phyloP scores from a whole-genome alignment of 2,113 vertebrate species.

The Entomyzon cyanotis region DNA sequence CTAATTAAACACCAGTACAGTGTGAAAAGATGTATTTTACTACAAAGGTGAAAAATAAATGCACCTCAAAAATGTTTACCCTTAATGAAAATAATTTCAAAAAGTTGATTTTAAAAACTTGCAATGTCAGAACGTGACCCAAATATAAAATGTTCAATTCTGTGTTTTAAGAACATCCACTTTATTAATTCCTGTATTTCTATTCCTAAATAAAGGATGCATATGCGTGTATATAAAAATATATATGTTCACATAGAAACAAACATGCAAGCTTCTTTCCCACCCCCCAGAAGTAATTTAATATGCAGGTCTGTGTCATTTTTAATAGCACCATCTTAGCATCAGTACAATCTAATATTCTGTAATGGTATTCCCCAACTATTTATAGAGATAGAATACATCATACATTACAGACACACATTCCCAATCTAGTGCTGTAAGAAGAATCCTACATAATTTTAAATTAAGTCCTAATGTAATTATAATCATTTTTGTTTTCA shows the following conservation, averaged over 20 bases:
- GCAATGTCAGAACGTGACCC: neutral
- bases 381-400: conserved; percentile 63
- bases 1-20: neutral
- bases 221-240: neutral
- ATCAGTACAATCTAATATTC: conserved; percentile 59
- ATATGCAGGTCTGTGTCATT: conserved; percentile 30
- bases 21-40: neutral
- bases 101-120: neutral
- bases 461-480: conserved; percentile 20
- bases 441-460: neutral
- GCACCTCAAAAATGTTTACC: neutral
- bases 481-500: conserved; percentile 19
- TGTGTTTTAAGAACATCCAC: neutral
- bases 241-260: neutral
- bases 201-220: neutral
- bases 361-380: conserved; percentile 70
- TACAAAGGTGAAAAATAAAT: neutral
- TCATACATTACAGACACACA: neutral
- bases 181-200: neutral
- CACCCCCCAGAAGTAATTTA: conserved; percentile 10
- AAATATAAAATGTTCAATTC: neutral
- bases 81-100: neutral
- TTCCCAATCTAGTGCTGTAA: conserved; percentile 11
- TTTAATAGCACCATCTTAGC: conserved; percentile 45
- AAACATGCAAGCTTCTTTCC: neutral